phyloP scores from a whole-genome alignment of 2,113 vertebrate species.

The Ancistrus triradiatus region DNA sequence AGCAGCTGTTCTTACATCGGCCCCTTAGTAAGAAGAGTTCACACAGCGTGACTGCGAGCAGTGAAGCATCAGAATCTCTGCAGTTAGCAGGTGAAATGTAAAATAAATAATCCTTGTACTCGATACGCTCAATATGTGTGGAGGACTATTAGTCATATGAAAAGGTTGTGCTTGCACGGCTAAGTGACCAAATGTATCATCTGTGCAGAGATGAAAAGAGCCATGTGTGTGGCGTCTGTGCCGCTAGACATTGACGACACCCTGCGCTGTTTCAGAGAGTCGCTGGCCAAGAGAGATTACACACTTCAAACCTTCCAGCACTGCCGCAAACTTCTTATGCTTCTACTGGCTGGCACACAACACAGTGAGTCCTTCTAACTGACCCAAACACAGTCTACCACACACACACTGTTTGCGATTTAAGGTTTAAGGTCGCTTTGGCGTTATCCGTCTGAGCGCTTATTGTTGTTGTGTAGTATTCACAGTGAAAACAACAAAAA shows the following conservation, averaged over 20 bases:
- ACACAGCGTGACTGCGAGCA: neutral
- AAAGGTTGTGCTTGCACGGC: neutral
- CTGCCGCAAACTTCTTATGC: conserved; percentile 76
- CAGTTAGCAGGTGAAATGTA: conserved; percentile 23
- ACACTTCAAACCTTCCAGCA: conserved; percentile 75
- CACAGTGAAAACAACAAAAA: too few relatives aligned
- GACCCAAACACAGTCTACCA: neutral
- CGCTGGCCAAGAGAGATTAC: conserved; percentile 67
- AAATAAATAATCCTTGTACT: neutral
- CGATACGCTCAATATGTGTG: too few relatives aligned
- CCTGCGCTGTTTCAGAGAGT: conserved; percentile 77
- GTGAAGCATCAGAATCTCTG: conserved; percentile 10
- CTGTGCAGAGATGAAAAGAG: conserved; percentile 59
- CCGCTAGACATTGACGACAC: conserved; percentile 83
- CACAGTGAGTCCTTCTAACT: conserved; percentile 64
- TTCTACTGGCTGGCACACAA: conserved; percentile 79
- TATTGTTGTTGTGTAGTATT: too few relatives aligned
- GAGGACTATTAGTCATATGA: neutral
- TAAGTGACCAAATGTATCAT: conserved; percentile 30
- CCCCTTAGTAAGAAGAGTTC: conserved; percentile 1
- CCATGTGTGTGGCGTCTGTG: conserved; percentile 71
- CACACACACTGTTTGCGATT: too few relatives aligned
- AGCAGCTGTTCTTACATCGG: conserved; percentile 57
- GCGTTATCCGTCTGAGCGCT: too few relatives aligned
- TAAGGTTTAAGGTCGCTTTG: too few relatives aligned